Base-by-base conservation (phyloP, 2,113 vertebrate genomes). In the Ramphastos sulfuratus region DNA sequence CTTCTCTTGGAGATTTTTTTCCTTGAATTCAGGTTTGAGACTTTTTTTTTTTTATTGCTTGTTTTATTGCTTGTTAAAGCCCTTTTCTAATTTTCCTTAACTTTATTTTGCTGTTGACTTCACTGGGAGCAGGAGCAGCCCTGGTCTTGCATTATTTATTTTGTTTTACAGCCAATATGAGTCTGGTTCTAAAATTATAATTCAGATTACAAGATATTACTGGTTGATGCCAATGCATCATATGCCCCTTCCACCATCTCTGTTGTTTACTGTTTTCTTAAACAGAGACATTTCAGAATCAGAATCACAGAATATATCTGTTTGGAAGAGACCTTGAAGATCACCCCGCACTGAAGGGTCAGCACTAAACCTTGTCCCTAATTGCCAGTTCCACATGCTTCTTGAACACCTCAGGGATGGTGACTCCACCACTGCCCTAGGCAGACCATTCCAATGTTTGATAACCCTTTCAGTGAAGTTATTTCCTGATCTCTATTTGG, bases 1-100 rank as follows among this genome's bases (percentile, higher is more conserved):
- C 28, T 88, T 70, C 24, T 65, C 2, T 35, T 84, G 24, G 27
- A 82, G 17, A 89, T 7, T 52, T 87, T 66, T n/a, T n/a, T n/a
- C n/a, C n/a, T n/a, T n/a, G n/a, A n/a, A n/a, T n/a, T n/a, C n/a
- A n/a, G n/a, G n/a, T n/a, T n/a, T n/a, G n/a, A n/a, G n/a, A n/a
- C n/a, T 66, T 7, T 0, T 1, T 8, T 52, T 63, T 72, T 63
- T 7, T 0, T 1, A 10, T 70, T 63, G 71, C 37, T 44, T 44
- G 12, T 15, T 44, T 44, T 44, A 16, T 14, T 35, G 52, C 1
- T 28, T 65, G 64, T 73, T 75, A 1, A 59, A 71, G 52, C 21
- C 17, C 4, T 73, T 84, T 72, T 56, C 27, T 31, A n/a, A 6
- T 48, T 76, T 16, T 82, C 73, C 6, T 58, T 48, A 88, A 69